Evolutionary conservation across 2,113 vertebrate species (phyloP).

Genomic region (Podarcis cretensis): DNA sequence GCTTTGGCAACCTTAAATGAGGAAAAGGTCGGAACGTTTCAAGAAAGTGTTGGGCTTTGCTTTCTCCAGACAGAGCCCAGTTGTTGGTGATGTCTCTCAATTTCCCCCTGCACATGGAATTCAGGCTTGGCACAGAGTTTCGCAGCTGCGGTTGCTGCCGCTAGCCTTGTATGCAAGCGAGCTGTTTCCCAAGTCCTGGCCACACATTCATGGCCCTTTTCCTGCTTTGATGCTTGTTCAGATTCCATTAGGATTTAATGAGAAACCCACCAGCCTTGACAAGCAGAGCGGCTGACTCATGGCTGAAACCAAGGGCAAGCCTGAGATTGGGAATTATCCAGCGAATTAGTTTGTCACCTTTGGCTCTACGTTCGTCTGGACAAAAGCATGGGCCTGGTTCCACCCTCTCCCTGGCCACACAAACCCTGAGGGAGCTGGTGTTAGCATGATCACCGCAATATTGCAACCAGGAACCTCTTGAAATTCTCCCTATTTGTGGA

Average conservation of each 20-base stretch:
- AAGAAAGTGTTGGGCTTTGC: not conserved
- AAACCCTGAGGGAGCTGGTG: too few relatives aligned
- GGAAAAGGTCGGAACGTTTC: slow-evolving; percentile 21
- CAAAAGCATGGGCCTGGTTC: not conserved
- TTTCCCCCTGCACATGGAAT: slow-evolving; percentile 34
- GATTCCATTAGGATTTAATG: slow-evolving; percentile 60
- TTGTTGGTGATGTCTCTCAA: slow-evolving; percentile 36
- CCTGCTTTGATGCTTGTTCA: slow-evolving; percentile 29
- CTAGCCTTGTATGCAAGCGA: slow-evolving; percentile 23
- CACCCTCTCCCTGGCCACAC: not conserved
- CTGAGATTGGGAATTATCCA: slow-evolving; percentile 57
- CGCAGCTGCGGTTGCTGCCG: slow-evolving; percentile 27
- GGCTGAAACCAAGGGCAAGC: slow-evolving; percentile 67
- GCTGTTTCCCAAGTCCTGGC: slow-evolving; percentile 51
- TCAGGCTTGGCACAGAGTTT: slow-evolving; percentile 56
- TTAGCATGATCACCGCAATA: not conserved
- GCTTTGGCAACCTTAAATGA: not conserved
- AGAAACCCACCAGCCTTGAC: slow-evolving; percentile 43
- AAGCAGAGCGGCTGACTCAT: slow-evolving; percentile 40
- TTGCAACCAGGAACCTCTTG: not conserved
- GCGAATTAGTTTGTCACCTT: not conserved
- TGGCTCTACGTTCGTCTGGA: not conserved
- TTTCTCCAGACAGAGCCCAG: slow-evolving; percentile 39
- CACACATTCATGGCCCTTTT: slow-evolving; percentile 15
- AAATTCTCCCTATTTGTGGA: not conserved